Percentiles rank a stretch among this genome's conserved stretches.
phyloP scores from a whole-genome alignment of 2,113 vertebrate species.

The Psephotus haematonotus region DNA sequence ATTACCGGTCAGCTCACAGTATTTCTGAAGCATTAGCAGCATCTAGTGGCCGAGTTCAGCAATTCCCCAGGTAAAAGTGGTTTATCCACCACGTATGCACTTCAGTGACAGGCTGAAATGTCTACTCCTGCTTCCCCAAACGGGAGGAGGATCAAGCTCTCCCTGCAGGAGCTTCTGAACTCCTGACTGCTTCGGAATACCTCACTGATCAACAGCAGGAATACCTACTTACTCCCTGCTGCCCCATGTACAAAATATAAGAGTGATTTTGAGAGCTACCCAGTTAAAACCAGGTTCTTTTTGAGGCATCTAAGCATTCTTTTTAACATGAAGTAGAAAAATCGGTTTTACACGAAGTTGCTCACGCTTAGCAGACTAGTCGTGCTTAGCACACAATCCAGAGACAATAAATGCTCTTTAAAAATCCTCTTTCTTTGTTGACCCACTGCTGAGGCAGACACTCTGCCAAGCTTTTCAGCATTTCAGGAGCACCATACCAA shows the following conservation, averaged over 20 bases:
- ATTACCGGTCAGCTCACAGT: accelerated
- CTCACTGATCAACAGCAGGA: not conserved
- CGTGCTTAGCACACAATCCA: not conserved
- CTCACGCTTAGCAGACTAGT: not conserved
- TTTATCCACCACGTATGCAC: not conserved
- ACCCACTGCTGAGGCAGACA: not conserved
- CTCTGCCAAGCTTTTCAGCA: not conserved
- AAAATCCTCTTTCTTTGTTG: not conserved
- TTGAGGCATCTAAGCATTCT: not conserved
- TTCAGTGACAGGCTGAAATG: not conserved
- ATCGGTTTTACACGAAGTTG: not conserved
- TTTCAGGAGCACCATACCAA: conserved; percentile 78
- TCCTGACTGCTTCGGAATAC: not conserved
- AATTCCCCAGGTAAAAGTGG: not conserved
- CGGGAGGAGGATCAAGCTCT: not conserved
- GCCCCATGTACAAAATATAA: accelerated
- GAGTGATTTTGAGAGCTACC: not conserved
- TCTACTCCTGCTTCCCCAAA: not conserved
- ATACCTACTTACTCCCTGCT: not conserved
- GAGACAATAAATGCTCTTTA: not conserved
- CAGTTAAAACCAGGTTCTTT: not conserved
- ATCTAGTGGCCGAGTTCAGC: conserved; percentile 22
- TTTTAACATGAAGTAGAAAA: not conserved
- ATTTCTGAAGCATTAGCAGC: conserved; percentile 1
- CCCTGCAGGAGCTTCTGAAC: accelerated